These are phyloP conservation scores for Sussaba pulchella DNA, from an alignment of 2,888 invertebrate genomes.

Conservation along the genomic window DNA sequence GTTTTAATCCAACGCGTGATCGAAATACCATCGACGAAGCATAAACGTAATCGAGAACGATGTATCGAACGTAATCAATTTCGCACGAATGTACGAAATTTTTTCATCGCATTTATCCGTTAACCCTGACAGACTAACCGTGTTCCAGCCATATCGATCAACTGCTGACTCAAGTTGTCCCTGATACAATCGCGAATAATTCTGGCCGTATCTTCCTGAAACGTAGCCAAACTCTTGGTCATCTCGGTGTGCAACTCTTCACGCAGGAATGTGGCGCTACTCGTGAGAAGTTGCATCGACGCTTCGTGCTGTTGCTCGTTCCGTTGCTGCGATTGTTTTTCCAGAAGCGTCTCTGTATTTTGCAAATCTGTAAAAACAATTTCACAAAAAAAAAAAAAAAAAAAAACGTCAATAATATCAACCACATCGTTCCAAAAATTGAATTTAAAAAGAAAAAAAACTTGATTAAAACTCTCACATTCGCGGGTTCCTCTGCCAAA, in stretches of 20 bases:
- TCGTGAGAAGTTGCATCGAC: constrained; percentile 55
- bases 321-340: constrained; percentile 84
- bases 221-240: constrained; percentile 73
- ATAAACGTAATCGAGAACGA: too few relatives aligned
- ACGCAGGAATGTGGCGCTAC: constrained; percentile 74
- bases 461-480: constrained; percentile 87
- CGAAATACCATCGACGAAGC: too few relatives aligned
- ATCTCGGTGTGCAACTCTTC: constrained; percentile 80
- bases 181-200: constrained; percentile 80
- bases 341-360: constrained; percentile 84
- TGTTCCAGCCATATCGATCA: constrained; percentile 80
- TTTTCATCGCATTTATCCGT: background rate
- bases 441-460: background rate
- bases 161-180: constrained; percentile 81
- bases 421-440: background rate
- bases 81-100: background rate
- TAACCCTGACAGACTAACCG: constrained; percentile 76
- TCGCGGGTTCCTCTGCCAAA: constrained; percentile 96
- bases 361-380: constrained; percentile 84
- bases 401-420: constrained; percentile 24
- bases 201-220: constrained; percentile 79
- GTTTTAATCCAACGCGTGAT: too few relatives aligned
- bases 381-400: background rate
- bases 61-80: background rate
- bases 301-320: constrained; percentile 79